Percentiles rank a stretch among this genome's conserved stretches.
phyloP scores from a whole-genome alignment of 2,888 invertebrate genomes.

The Dendrolimus pini region DNA sequence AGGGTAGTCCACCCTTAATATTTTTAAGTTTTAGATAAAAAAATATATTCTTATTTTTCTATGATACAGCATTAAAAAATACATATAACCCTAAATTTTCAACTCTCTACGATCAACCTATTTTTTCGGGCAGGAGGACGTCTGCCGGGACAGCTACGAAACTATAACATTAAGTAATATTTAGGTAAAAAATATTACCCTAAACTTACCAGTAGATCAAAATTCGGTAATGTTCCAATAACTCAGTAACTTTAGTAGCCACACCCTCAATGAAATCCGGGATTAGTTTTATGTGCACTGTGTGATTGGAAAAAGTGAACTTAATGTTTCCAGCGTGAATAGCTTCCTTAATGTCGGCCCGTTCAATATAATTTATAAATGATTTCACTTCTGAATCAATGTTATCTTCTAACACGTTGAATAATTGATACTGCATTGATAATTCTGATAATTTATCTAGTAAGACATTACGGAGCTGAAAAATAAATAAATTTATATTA shows the following conservation, averaged over 20 bases:
- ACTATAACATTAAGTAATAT: no score
- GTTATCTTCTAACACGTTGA: slow-evolving; percentile 50
- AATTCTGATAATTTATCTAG: slow-evolving; percentile 34
- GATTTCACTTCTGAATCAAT: slow-evolving; percentile 35
- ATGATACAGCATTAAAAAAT: no score
- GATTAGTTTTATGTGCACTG: slow-evolving; percentile 46
- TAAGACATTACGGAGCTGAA: slow-evolving; percentile 40
- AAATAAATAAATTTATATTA: slow-evolving; percentile 5
- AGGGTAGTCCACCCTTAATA: no score
- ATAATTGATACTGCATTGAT: slow-evolving; percentile 35
- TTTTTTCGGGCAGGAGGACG: no score
- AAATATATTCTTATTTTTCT: no score
- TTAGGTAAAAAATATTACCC: no score
- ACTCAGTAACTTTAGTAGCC: slow-evolving; percentile 72
- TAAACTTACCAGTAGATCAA: slow-evolving; percentile 78
- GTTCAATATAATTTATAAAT: slow-evolving; percentile 76
- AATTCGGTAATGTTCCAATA: slow-evolving; percentile 79
- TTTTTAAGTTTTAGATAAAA: no score
- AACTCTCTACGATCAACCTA: no score
- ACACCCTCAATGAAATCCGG: slow-evolving; percentile 82
- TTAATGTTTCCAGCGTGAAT: slow-evolving; percentile 85
- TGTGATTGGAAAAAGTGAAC: slow-evolving; percentile 34
- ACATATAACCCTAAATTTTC: no score
- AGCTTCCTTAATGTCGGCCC: slow-evolving; percentile 70
- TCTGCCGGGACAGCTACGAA: no score